Percentiles rank a stretch among this genome's conserved stretches.
Conservation (phyloP, 2,797 vertebrate species). For the Enteromius argenteus region DNA sequence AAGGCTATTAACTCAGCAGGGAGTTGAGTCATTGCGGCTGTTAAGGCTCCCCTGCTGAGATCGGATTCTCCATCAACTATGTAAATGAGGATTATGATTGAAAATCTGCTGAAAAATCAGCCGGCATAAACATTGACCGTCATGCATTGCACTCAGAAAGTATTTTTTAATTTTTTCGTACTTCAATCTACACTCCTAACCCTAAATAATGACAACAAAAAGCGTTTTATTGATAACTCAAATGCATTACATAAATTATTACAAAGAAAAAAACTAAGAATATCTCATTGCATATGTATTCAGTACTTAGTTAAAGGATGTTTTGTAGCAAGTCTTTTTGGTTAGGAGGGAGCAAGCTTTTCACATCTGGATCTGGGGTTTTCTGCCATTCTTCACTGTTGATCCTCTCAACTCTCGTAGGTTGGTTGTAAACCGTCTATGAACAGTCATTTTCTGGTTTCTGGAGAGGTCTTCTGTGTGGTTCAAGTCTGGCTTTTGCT, state of each 20-base stretch:
- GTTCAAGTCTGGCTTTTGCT: not conserved
- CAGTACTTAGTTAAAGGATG: not conserved
- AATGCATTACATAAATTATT: not conserved
- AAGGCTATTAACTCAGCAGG: slow-evolving; percentile 27
- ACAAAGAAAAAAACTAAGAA: not conserved
- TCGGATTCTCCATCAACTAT: slow-evolving; percentile 21
- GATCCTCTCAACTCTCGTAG: not conserved
- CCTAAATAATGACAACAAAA: not conserved
- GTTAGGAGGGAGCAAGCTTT: not conserved
- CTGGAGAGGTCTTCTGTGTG: not conserved
- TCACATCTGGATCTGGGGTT: not conserved
- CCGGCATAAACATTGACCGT: slow-evolving; percentile 2
- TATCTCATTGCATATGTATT: not conserved
- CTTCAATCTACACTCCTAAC: not conserved
- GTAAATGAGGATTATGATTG: slow-evolving; percentile 35
- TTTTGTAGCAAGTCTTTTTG: not conserved
- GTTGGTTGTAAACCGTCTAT: not conserved
- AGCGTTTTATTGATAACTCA: not conserved
- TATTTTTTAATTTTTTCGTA: not conserved
- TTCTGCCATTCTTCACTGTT: not conserved
- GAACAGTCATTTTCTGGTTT: not conserved
- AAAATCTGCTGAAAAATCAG: slow-evolving; percentile 23
- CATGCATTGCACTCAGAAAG: not conserved
- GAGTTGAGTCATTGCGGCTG: slow-evolving; percentile 27
- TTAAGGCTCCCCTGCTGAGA: slow-evolving; percentile 30